Evolutionary conservation across 2,113 vertebrate genomes (phyloP).

Genomic region (Lagopus muta): DNA sequence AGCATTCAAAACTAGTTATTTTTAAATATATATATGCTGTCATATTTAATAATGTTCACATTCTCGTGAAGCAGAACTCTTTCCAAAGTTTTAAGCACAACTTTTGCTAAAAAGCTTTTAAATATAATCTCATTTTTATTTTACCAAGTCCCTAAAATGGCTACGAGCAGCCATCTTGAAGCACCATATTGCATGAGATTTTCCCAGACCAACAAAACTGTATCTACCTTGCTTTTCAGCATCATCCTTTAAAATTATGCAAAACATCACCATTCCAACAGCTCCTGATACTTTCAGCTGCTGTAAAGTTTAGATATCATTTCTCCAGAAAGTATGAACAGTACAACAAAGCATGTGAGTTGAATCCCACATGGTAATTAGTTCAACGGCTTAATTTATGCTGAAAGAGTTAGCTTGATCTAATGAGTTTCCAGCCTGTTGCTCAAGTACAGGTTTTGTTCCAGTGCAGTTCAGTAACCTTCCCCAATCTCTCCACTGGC

Average conservation of each 20-base stretch:
- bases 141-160: not conserved
- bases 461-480: not conserved
- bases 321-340: not conserved
- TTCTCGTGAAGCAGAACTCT: not conserved
- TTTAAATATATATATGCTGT: not conserved
- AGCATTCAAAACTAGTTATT: constrained; percentile 36
- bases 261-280: not conserved
- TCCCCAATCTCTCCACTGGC: not conserved
- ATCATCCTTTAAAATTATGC: not conserved
- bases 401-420: not conserved
- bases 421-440: not conserved
- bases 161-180: not conserved
- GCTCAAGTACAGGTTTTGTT: not conserved
- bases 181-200: not conserved
- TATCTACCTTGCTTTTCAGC: not conserved
- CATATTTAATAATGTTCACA: constrained; percentile 1
- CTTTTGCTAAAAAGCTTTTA: not conserved
- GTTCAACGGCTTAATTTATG: not conserved
- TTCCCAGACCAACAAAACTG: not conserved
- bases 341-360: not conserved
- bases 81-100: not conserved
- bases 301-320: not conserved
- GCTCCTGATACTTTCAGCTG: not conserved
- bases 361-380: not conserved
- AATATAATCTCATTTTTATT: not conserved